Evolutionary conservation across 1,140 invertebrate species (phyloP).

Genomic region (Drosophila orena): DNA sequence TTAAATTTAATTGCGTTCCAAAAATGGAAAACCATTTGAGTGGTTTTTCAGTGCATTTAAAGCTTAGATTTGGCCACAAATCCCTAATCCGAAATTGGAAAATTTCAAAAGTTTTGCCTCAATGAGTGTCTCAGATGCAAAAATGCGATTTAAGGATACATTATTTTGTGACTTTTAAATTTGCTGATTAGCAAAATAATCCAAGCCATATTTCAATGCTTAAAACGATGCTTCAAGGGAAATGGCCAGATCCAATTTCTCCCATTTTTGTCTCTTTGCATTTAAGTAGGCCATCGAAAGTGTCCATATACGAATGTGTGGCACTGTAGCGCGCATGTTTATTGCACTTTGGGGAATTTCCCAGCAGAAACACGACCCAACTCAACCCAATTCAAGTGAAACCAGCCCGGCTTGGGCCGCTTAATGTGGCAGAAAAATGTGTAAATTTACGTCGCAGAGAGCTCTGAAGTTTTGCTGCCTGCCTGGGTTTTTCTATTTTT

Average conservation of each 20-base stretch:
- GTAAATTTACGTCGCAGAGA: conserved; percentile 75
- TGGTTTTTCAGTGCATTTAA: not conserved
- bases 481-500: conserved; percentile 9
- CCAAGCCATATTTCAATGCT: conserved; percentile 2
- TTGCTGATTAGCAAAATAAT: not conserved
- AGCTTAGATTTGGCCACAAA: not conserved
- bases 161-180: not conserved
- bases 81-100: not conserved
- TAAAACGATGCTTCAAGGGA: conserved; percentile 11
- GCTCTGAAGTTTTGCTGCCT: conserved; percentile 37
- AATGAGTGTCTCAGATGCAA: not conserved
- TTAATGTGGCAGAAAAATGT: conserved; percentile 84
- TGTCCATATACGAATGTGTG: conserved; percentile 56
- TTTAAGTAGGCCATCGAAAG: conserved; percentile 69
- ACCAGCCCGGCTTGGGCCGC: conserved; percentile 43
- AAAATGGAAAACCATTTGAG: too few relatives aligned
- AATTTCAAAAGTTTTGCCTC: not conserved
- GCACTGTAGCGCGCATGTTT: conserved; percentile 75
- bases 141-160: not conserved
- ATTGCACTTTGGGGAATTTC: conserved; percentile 81
- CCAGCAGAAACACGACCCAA: conserved; percentile 50
- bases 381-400: conserved; percentile 42
- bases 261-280: conserved; percentile 32
- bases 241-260: conserved; percentile 1
- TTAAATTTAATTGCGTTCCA: too few relatives aligned